Evolutionary conservation across 2,113 vertebrate genomes (phyloP).

Genomic region (Cynopterus brachyotis): DNA sequence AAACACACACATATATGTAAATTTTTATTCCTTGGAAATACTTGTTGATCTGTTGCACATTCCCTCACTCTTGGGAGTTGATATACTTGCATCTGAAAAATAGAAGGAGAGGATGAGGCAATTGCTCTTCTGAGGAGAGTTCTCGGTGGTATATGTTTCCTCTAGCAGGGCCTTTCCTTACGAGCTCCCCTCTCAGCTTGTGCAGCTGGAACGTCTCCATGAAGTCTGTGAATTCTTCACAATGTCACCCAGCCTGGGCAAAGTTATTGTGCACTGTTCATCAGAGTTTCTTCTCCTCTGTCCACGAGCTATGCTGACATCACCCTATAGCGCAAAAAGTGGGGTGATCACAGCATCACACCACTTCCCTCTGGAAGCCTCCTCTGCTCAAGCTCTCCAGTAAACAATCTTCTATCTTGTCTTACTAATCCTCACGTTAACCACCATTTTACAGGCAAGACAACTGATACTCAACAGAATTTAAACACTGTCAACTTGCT

Average conservation of each 20-base stretch:
- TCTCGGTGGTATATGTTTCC: background rate
- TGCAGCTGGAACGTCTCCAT: background rate
- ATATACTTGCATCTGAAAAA: conserved; percentile 44
- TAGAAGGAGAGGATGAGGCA: background rate
- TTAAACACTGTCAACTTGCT: background rate
- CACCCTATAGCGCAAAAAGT: background rate
- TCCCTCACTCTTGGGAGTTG: background rate
- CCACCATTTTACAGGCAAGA: background rate
- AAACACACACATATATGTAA: background rate
- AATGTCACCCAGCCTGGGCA: background rate
- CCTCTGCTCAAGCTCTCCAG: background rate
- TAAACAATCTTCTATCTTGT: background rate
- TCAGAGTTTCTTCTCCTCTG: background rate
- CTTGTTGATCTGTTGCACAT: background rate
- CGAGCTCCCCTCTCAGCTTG: background rate
- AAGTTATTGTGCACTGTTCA: background rate
- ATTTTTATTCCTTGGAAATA: conserved; percentile 29
- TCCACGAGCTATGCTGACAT: background rate
- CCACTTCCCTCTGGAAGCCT: accelerated
- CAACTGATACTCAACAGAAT: background rate
- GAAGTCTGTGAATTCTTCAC: background rate
- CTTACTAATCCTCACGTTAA: background rate
- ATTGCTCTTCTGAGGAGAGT: background rate
- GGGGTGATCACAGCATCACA: background rate
- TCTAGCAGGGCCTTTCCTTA: background rate